Evolutionary conservation across 2,888 invertebrate genomes (phyloP), one percentile per base, ranked within the genome.

Genomic region (Neuroscelio doddi): DNA sequence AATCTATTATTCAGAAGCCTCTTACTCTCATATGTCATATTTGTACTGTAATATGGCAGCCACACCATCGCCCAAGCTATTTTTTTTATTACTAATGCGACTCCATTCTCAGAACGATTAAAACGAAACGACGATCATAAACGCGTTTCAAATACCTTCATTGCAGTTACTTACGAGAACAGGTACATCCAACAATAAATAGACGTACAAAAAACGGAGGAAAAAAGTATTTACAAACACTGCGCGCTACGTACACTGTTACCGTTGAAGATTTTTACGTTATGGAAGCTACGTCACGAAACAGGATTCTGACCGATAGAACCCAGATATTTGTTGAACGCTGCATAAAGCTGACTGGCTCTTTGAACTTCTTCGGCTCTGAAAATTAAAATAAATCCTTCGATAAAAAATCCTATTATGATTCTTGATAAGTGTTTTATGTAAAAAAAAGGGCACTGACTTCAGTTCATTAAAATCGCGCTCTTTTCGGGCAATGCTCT

Each of bases 291-390:
- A 5, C 27, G 39, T 66, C 51, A 69, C 38, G 58, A 46, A 56
- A 56, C 26, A n/a, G 58, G 38, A 44, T 64, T 75, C 8, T 74
- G 69, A 47, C 75, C 72, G 24, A 78, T 74, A 1, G 80, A 74
- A 39, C 78, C 79, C 14, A 83, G 67, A 44, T 80, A 82, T 55
- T 82, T 82, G 41, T 71, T 81, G 45, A 83, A 78, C 5, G 83
- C 83, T 9, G 80, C 76, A 53, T 82, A 81, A 9, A 82, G 75
- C 26, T 79, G 79, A 44, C 76, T 75, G 1, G 78, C 80, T 53
- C 79, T 72, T 57, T 81, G 80, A 12, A 79, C 78, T 68, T 83
- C 81, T 39, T 82, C 79, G n/a, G 78, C 75, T 53, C 80, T 81
- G 61, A 27, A 75, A 75, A 56, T 41, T 26, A 3, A 45, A 45